Evolutionary conservation across 1,140 invertebrate genomes (phyloP).

Genomic region (Drosophila quadrilineata): DNA sequence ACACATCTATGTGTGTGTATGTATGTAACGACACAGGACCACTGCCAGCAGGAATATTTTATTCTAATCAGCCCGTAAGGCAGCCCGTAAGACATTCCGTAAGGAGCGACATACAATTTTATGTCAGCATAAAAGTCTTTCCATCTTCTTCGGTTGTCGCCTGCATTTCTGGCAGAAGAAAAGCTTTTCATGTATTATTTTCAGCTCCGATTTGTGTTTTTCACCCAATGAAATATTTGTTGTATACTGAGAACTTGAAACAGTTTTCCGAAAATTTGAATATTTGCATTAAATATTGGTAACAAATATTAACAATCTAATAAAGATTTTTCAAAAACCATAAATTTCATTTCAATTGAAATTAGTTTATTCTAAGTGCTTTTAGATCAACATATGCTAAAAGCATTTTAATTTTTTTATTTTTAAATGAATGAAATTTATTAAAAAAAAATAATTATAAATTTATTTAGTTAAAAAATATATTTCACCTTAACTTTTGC

Average conservation of each 20-base stretch:
- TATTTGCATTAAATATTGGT: too few relatives aligned
- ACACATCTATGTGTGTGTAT: too few relatives aligned
- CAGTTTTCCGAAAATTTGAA: too few relatives aligned
- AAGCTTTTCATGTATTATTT: constrained; percentile 66
- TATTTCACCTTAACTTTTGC: too few relatives aligned
- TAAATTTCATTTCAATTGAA: constrained; percentile 2
- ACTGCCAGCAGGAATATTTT: constrained; percentile 49
- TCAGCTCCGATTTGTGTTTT: constrained; percentile 31
- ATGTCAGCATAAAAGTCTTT: constrained; percentile 66
- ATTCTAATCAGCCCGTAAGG: constrained; percentile 34
- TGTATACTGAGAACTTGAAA: too few relatives aligned
- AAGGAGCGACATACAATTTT: constrained; percentile 62
- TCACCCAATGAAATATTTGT: constrained; percentile 4
- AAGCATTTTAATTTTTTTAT: neutral
- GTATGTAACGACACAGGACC: constrained; percentile 4
- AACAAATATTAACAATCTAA: too few relatives aligned
- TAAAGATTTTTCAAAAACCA: too few relatives aligned
- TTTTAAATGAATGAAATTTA: constrained; percentile 4
- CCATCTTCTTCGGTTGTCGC: constrained; percentile 40
- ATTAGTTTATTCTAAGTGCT: neutral
- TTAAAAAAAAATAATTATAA: constrained; percentile 6
- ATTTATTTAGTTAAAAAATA: too few relatives aligned
- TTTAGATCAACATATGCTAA: too few relatives aligned
- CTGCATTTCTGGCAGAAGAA: constrained; percentile 65
- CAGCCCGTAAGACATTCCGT: constrained; percentile 29